A percentile compares a stretch with the other conserved stretches of the same genome.
Evolutionary conservation across 2,888 invertebrate genomes (phyloP).

Genomic region (Cephonodes hylas): DNA sequence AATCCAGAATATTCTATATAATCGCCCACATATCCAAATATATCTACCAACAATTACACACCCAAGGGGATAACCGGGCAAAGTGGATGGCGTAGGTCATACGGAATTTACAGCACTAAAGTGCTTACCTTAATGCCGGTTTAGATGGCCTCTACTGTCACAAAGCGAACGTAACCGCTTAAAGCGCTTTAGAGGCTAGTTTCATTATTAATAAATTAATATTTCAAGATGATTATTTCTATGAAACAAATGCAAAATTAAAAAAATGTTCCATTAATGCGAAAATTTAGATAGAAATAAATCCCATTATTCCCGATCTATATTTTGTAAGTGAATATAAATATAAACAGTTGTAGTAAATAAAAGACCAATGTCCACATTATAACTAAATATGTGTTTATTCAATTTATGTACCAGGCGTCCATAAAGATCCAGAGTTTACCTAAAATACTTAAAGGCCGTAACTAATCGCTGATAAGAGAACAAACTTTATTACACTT

Average conservation of each 20-base stretch:
- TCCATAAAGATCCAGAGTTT: background rate
- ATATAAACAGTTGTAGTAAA: too few relatives aligned
- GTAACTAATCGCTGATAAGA: conserved; percentile 20
- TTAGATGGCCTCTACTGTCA: background rate
- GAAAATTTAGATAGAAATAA: too few relatives aligned
- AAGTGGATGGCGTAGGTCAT: background rate
- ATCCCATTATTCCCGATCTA: too few relatives aligned
- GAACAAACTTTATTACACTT: background rate
- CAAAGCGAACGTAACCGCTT: background rate
- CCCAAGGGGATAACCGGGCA: background rate
- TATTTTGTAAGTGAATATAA: too few relatives aligned
- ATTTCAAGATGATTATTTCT: too few relatives aligned
- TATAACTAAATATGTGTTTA: background rate
- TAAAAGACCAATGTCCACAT: too few relatives aligned
- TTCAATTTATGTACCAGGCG: background rate
- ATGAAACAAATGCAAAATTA: too few relatives aligned
- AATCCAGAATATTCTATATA: too few relatives aligned
- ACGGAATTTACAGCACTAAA: background rate
- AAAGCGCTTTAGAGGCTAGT: background rate
- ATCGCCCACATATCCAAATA: background rate
- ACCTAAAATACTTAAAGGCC: conserved; percentile 19
- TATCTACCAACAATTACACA: background rate
- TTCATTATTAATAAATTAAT: too few relatives aligned
- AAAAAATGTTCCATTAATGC: too few relatives aligned
- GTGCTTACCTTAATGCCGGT: background rate